Conservation (phyloP, 2,888 invertebrate genomes). For the Antheraea assamensis region DNA sequence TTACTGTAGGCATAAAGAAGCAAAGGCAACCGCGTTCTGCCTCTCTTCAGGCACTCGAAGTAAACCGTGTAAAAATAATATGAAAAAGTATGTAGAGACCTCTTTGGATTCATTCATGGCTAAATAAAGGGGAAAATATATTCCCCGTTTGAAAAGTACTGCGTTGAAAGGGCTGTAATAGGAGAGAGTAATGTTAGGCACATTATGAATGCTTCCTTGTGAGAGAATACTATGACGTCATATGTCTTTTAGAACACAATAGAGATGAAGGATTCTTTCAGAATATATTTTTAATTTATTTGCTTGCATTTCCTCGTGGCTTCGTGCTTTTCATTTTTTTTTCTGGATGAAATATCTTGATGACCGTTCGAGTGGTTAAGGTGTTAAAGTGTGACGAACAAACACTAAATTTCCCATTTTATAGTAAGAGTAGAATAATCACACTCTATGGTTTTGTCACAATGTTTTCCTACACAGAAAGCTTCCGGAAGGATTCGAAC, state of each 20-base stretch:
- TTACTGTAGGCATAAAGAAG: neutral
- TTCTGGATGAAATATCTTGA: too few relatives aligned
- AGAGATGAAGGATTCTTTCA: neutral
- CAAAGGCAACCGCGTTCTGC: slow-evolving; percentile 1
- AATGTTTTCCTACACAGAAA: too few relatives aligned
- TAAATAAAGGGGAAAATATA: slow-evolving; percentile 23
- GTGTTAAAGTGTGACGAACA: too few relatives aligned
- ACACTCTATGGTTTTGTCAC: too few relatives aligned
- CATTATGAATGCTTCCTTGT: neutral
- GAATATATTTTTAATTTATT: too few relatives aligned
- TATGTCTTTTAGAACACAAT: neutral
- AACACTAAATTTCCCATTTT: too few relatives aligned
- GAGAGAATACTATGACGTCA: neutral
- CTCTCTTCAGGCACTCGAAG: slow-evolving; percentile 8
- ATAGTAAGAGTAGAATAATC: too few relatives aligned
- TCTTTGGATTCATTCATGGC: slow-evolving; percentile 30
- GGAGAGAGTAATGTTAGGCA: slow-evolving; percentile 8
- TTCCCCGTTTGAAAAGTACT: neutral
- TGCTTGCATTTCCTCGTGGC: neutral
- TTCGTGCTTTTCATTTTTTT: too few relatives aligned
- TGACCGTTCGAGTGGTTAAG: too few relatives aligned
- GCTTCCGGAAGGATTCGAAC: too few relatives aligned
- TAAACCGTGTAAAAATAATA: slow-evolving; percentile 58
- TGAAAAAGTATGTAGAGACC: slow-evolving; percentile 41
- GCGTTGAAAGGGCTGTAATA: slow-evolving; percentile 8